These are phyloP conservation scores for Sylvia borin DNA, from an alignment of 2,797 vertebrate species.

Conservation along the genomic window DNA sequence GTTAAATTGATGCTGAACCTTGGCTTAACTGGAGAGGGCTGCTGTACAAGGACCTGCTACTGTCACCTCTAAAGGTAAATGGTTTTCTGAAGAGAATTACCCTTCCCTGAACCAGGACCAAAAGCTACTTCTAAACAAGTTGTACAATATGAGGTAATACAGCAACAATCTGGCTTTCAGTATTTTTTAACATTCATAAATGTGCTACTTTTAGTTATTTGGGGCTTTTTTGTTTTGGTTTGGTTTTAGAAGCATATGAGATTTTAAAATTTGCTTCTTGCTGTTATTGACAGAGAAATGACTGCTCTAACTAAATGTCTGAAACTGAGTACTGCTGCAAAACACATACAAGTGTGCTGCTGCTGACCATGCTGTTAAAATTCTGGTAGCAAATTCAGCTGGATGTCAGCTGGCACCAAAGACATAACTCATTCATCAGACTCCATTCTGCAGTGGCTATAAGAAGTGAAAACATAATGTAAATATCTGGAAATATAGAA, in stretches of 20 bases:
- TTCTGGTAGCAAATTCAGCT: not conserved
- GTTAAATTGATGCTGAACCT: not conserved
- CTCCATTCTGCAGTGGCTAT: not conserved
- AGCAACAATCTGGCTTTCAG: not conserved
- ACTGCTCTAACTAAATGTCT: not conserved
- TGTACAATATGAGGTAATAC: not conserved
- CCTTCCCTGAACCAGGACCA: not conserved
- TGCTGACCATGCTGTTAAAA: not conserved
- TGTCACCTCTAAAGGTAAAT: not conserved
- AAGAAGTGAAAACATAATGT: not conserved
- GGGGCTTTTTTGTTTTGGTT: not conserved
- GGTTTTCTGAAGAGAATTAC: not conserved
- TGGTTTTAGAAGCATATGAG: not conserved
- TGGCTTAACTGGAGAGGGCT: not conserved
- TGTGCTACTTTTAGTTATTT: not conserved
- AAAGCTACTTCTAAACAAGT: not conserved
- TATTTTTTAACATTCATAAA: not conserved
- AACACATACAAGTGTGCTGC: not conserved
- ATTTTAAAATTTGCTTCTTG: not conserved
- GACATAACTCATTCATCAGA: constrained; percentile 19
- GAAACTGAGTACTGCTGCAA: not conserved
- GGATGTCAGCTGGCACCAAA: not conserved
- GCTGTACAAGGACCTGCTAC: not conserved
- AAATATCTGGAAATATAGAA: not conserved
- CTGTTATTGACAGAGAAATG: not conserved